Percentiles rank a stretch among this genome's conserved stretches.
Conservation (phyloP, 2,888 invertebrate species). For the Dexiosoma caninum region DNA sequence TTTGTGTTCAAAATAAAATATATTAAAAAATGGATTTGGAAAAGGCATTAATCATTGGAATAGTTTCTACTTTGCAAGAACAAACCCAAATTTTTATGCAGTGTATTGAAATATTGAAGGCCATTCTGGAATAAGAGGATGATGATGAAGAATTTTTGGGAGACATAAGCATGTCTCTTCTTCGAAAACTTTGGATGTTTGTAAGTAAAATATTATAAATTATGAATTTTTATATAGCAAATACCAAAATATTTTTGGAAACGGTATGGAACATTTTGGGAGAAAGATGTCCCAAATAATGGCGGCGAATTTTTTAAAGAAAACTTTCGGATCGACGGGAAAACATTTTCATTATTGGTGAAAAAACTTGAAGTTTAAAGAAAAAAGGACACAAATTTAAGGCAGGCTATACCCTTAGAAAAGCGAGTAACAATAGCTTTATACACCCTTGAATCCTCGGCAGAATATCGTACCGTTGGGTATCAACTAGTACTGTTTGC, state of each 20-base stretch:
- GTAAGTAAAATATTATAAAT: background rate
- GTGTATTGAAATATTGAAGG: background rate
- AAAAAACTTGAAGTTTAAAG: conserved; percentile 7
- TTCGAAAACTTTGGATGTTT: background rate
- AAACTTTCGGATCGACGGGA: background rate
- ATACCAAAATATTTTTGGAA: background rate
- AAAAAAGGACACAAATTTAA: conserved; percentile 22
- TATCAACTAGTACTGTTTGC: conserved; percentile 13
- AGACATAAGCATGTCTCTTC: background rate
- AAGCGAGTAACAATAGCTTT: conserved; percentile 34
- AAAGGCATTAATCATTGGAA: background rate
- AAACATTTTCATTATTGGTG: background rate
- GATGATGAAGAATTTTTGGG: background rate
- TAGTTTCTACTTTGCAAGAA: background rate
- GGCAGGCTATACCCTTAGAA: conserved; percentile 28
- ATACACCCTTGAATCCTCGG: conserved; percentile 36
- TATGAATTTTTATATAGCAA: background rate
- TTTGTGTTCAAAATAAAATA: background rate
- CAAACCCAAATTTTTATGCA: background rate
- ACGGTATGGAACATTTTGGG: conserved; percentile 26
- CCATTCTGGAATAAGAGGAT: background rate
- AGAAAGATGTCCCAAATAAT: conserved; percentile 6
- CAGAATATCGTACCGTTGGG: conserved; percentile 37
- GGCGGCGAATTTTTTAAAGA: conserved; percentile 12
- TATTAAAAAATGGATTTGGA: background rate